phyloP scores from a whole-genome alignment of 2,797 vertebrate species.

The Tokudaia muenninki region DNA sequence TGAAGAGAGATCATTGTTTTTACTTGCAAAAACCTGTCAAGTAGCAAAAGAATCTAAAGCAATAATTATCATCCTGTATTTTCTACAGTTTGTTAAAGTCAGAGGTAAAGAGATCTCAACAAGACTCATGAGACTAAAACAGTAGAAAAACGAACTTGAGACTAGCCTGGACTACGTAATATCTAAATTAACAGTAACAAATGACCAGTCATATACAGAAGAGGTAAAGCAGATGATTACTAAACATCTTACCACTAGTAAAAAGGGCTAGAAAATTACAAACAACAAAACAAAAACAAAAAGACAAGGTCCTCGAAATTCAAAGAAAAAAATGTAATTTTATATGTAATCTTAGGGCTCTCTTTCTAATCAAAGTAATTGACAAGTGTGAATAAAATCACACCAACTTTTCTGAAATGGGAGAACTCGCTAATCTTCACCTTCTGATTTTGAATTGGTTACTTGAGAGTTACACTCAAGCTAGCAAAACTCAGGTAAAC shows the following conservation, averaged over 20 bases:
- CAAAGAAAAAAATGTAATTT: neutral
- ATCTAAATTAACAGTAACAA: neutral
- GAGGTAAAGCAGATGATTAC: neutral
- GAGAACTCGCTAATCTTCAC: neutral
- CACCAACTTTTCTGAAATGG: neutral
- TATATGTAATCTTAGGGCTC: neutral
- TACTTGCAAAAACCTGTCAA: neutral
- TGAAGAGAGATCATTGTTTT: conserved; percentile 9
- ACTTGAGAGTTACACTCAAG: neutral
- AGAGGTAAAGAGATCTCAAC: neutral
- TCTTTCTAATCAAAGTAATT: neutral
- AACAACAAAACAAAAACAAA: neutral
- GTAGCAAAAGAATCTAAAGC: neutral
- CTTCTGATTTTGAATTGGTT: neutral
- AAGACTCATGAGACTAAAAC: neutral
- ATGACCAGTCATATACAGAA: neutral
- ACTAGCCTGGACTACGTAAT: neutral
- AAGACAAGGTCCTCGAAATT: neutral
- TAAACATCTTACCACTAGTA: neutral
- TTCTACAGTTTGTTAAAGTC: conserved; percentile 33
- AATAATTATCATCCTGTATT: neutral
- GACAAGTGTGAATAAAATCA: neutral
- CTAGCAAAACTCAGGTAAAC: neutral
- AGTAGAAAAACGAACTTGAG: neutral
- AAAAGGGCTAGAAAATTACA: neutral